Evolutionary conservation across 2,888 invertebrate species (phyloP), one percentile per base, ranked within the genome.

Genomic region (Xanthorhoe spadicearia): DNA sequence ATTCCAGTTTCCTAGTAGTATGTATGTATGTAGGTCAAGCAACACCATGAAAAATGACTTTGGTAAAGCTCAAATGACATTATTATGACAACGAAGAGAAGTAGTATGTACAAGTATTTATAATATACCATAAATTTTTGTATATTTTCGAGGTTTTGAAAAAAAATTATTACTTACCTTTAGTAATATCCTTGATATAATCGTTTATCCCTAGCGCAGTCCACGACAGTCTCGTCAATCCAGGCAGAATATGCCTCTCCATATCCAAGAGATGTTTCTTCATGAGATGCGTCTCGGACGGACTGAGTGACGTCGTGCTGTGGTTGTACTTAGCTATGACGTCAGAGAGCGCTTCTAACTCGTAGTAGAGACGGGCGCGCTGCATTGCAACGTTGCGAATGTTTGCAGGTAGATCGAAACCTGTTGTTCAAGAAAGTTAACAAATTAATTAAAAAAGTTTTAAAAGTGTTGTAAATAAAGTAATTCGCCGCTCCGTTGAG

Each of bases 161-260:
- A n/a, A n/a, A n/a, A 46, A 3, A 46, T 2, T 2, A 54, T 56
- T 7, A 32, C 32, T 32, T 66, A 91, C 92, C 88, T 86, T 92
- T 93, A 53, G 85, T 89, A 28, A 93, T 92, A 75, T 92, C 92
- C 59, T 81, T 85, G 50, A 93, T 92, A 83, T 96, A 98, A 68
- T 97, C 96, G 15, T 92, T 90, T 51, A 98, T 97, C 28, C 96
- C 96, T 13, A 98, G 93, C 0, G 97, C 97, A 69, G 96, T 96
- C 98, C 98, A 98, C 52, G 96, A 97, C 63, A 97, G 95, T 32
- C 98, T 94, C 2, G 95, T 96, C 0, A 97, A 90, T 0, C 98
- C 98, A 2, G 97, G 97, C 77, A 97, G 94, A 56, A 97, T 95
- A 58, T 95, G 94, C 46, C 95, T 93, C 83, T 97, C 97, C 69